These are phyloP conservation scores for Hemichromis elongatus DNA, from an alignment of 2,113 vertebrate species.

Conservation along the genomic window DNA sequence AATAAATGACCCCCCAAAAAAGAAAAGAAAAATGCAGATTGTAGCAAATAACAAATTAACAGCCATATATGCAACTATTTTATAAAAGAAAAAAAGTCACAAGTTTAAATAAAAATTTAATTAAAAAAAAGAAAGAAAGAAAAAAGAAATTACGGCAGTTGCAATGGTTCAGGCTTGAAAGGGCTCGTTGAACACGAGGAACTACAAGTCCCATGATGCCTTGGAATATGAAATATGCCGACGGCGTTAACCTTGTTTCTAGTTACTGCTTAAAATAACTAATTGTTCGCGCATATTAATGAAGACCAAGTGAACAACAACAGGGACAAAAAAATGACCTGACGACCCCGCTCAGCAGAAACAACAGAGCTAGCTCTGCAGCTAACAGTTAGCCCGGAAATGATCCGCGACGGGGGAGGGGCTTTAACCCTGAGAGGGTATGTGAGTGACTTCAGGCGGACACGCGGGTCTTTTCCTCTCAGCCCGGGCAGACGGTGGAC, in stretches of 20 bases:
- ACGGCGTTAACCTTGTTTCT: not conserved
- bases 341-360: accelerated
- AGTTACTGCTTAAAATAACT: not conserved
- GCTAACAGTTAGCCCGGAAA: not conserved
- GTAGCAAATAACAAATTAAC: not conserved
- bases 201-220: constrained; percentile 28
- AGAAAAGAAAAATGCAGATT: not conserved
- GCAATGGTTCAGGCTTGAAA: not conserved
- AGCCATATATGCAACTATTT: too few relatives aligned
- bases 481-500: accelerated
- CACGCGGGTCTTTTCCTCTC: not conserved
- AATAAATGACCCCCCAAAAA: not conserved
- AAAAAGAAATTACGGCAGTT: not conserved
- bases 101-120: not conserved
- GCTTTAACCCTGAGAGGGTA: not conserved
- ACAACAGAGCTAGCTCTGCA: not conserved
- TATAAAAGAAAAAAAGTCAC: not conserved
- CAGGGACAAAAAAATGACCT: not conserved
- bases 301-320: not conserved
- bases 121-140: not conserved
- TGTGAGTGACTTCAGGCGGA: not conserved
- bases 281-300: not conserved
- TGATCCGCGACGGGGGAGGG: not conserved
- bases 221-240: not conserved
- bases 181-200: not conserved